Evolutionary conservation across 1,140 invertebrate genomes (phyloP).

Genomic region (Hermatobates lingyangjiaoensis): DNA sequence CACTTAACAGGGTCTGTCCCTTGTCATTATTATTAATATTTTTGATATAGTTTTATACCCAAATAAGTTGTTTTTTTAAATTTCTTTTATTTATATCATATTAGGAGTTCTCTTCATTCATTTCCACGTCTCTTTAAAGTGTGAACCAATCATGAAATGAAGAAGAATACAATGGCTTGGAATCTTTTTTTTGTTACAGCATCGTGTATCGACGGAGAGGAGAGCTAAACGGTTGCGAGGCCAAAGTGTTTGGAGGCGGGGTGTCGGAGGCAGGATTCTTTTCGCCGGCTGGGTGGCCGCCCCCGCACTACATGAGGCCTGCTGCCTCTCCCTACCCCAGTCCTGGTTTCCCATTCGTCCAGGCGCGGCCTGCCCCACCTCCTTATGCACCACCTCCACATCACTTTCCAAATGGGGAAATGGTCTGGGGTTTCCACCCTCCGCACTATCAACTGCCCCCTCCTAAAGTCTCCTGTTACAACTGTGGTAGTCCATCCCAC

Average conservation of each 20-base stretch:
- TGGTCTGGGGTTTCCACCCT: not conserved
- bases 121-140: too few relatives aligned
- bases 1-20: too few relatives aligned
- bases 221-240: not conserved
- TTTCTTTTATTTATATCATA: too few relatives aligned
- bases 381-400: conserved; percentile 8
- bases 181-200: not conserved
- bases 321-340: not conserved
- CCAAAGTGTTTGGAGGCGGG: conserved; percentile 2
- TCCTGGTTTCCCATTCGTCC: not conserved
- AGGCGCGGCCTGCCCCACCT: not conserved
- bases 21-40: too few relatives aligned
- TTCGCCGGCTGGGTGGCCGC: conserved; percentile 3
- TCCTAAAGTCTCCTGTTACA: conserved; percentile 40
- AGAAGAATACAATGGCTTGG: too few relatives aligned
- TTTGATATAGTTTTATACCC: too few relatives aligned
- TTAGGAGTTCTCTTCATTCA: too few relatives aligned
- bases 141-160: too few relatives aligned
- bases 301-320: conserved; percentile 8
- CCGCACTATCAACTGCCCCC: conserved; percentile 22
- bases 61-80: too few relatives aligned
- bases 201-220: conserved; percentile 9
- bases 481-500: conserved; percentile 50
- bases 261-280: conserved; percentile 5
- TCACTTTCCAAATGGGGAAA: not conserved